phyloP scores from a whole-genome alignment of 2,113 vertebrate species.

The Brienomyrus brachyistius region DNA sequence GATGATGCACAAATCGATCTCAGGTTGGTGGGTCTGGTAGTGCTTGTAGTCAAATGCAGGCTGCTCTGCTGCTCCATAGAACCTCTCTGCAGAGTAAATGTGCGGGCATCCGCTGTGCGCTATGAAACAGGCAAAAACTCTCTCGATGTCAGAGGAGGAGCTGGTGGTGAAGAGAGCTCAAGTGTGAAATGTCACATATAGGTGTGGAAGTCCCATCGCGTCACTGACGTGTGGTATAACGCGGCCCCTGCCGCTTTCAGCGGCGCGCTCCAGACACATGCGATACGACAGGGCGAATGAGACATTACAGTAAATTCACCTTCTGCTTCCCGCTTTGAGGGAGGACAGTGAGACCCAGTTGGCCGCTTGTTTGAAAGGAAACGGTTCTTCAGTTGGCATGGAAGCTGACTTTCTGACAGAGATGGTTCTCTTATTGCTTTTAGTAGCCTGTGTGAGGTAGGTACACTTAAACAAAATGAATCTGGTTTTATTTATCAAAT shows the following conservation, averaged over 20 bases:
- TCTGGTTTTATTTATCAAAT: not conserved
- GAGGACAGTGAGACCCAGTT: not conserved
- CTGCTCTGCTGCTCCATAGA: not conserved
- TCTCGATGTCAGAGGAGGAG: not conserved
- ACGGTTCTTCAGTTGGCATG: not conserved
- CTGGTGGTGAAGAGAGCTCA: not conserved
- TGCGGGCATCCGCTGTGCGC: not conserved
- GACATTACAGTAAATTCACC: not conserved
- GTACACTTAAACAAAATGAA: not conserved
- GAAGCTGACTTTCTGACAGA: not conserved
- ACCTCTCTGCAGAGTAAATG: not conserved
- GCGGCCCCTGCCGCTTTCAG: not conserved
- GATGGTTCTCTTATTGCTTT: not conserved
- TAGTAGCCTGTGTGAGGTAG: not conserved
- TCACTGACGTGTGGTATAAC: not conserved
- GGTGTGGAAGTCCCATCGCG: not conserved
- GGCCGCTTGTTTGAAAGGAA: not conserved
- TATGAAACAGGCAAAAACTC: not conserved
- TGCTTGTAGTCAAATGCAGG: not conserved
- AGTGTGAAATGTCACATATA: conserved; percentile 3
- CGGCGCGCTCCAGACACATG: not conserved
- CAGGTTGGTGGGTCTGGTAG: not conserved
- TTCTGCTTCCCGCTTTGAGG: not conserved
- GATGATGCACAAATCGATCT: not conserved
- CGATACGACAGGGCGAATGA: not conserved